A percentile compares a stretch with the other conserved stretches of the same genome.
These are phyloP conservation scores for Pipra filicauda DNA, from an alignment of 2,113 vertebrate species.

Conservation along the genomic window DNA sequence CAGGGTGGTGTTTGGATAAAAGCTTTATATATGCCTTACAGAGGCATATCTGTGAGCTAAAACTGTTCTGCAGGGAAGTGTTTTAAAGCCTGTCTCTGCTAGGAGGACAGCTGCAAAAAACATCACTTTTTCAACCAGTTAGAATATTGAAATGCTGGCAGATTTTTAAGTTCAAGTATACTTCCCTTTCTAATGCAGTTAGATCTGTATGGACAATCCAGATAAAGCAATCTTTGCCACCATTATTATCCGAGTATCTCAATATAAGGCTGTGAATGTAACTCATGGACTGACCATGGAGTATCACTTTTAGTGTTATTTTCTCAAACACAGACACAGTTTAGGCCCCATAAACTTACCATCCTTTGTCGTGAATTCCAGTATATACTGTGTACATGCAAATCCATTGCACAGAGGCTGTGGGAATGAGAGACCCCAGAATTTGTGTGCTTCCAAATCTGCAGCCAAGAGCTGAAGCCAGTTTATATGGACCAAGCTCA, in stretches of 20 bases:
- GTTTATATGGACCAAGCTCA: background rate
- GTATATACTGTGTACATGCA: fast-evolving
- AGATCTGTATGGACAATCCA: background rate
- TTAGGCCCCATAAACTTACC: background rate
- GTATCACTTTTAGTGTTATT: background rate
- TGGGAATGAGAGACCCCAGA: background rate
- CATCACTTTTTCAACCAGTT: background rate
- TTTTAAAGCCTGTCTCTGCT: background rate
- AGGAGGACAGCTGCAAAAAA: background rate
- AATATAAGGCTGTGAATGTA: background rate
- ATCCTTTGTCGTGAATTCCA: background rate
- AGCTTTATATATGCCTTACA: background rate
- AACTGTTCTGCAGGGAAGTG: background rate
- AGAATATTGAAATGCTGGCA: background rate
- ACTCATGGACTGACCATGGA: background rate
- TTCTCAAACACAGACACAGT: background rate
- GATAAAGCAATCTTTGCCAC: background rate
- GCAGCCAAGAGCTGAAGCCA: background rate
- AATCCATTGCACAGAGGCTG: background rate
- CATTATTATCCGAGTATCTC: background rate
- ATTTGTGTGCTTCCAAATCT: background rate
- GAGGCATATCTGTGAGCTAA: background rate
- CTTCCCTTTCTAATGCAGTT: background rate
- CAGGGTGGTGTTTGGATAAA: background rate
- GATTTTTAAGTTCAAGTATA: background rate